Conservation (phyloP, 2,888 invertebrate species). For the Galeruca laticollis region DNA sequence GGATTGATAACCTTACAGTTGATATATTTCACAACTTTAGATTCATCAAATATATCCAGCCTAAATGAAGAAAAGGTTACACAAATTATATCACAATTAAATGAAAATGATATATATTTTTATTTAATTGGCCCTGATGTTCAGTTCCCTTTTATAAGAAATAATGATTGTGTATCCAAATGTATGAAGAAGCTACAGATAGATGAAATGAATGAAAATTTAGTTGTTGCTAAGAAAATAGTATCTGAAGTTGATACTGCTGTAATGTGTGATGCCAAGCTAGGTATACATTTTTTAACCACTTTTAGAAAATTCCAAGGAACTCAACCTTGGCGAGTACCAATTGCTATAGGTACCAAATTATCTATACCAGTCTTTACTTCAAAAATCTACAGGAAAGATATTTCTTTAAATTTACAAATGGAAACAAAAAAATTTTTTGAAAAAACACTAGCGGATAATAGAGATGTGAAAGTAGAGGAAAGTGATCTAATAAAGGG, state of each 20-base stretch:
- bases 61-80: constrained; percentile 32
- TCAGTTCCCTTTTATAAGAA: constrained; percentile 41
- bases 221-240: constrained; percentile 41
- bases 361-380: constrained; percentile 43
- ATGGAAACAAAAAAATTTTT: not conserved
- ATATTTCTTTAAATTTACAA: constrained; percentile 41
- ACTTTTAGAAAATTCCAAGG: constrained; percentile 45
- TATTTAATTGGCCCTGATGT: constrained; percentile 50
- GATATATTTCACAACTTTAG: constrained; percentile 47
- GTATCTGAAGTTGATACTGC: constrained; percentile 39
- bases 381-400: constrained; percentile 40
- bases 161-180: constrained; percentile 33
- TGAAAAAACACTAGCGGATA: constrained; percentile 40
- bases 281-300: constrained; percentile 42
- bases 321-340: constrained; percentile 48
- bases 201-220: constrained; percentile 18
- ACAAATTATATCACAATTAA: constrained; percentile 40
- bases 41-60: constrained; percentile 24
- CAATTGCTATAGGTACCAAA: constrained; percentile 43
- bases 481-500: constrained; percentile 43
- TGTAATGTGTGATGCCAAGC: constrained; percentile 45
- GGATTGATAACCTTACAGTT: constrained; percentile 46
- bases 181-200: constrained; percentile 42
- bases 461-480: constrained; percentile 41
- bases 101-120: constrained; percentile 43